Evolutionary conservation across 2,888 invertebrate species (phyloP), one percentile per base, ranked within the genome.

Genomic region (Stenodera caucasica): DNA sequence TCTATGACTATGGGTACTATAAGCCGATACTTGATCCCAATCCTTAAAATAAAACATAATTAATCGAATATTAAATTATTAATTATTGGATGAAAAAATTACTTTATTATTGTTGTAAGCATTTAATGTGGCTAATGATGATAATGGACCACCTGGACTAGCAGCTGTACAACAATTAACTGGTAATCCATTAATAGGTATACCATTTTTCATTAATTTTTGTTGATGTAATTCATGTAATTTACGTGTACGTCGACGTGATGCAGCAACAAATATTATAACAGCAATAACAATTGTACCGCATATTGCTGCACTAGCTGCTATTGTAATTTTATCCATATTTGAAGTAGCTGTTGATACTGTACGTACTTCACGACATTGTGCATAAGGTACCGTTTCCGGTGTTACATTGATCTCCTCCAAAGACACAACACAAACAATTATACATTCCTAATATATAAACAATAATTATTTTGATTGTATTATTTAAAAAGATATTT

Each of bases 321-420:
- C 94, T 74, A 96, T 96, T 55, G 96, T 95, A 75, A 96, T 94
- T 81, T 94, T 95, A 82, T 96, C 96, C 92, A 95, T 94, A 81
- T 94, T 92, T 58, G 92, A 91, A 55, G 92, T 89, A 51, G 91
- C 89, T 15, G 92, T 88, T 52, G 90, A 87, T 52, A 91, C 91
- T 2, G 94, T 94, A 65, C 94, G 88, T 58, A 95, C 91, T 82
- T 96, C 96, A 56, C 92, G 87, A 76, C 96, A 96, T 81, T 93
- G 95, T 63, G 85, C 85, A 81, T 90, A 91, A 53, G 92, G 94
- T 64, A 94, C 92, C 67, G 88, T 90, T 72, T 92, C 91, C 35
- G 94, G 93, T 58, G 90, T 91, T n/a, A 93, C 89, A 80, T 91
- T 90, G 61, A 90, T 87, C 78, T 94, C 94, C 81, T 94, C 94